A percentile compares a stretch with the other conserved stretches of the same genome.
Conservation (phyloP, 2,888 invertebrate species). For the Rosalia funebris region DNA sequence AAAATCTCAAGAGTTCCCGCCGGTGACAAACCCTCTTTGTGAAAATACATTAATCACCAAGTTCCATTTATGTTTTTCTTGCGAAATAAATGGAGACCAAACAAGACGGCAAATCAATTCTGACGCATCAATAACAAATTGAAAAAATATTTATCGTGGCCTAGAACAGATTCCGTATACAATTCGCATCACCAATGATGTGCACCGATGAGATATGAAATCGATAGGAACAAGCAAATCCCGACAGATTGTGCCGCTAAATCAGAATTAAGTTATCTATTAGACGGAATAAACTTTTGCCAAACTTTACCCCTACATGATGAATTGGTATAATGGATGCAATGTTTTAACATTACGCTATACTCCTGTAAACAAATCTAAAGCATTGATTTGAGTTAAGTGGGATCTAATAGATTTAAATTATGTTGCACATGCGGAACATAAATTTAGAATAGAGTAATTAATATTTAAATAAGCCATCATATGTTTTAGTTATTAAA, state of each 20-base stretch:
- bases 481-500: no score
- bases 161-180: not conserved
- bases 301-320: not conserved
- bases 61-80: slow-evolving; percentile 1
- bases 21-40: slow-evolving; percentile 5
- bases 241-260: not conserved
- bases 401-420: no score
- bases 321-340: not conserved
- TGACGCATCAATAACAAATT: not conserved
- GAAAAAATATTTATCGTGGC: not conserved
- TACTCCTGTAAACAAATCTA: not conserved
- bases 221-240: not conserved
- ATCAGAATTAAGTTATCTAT: not conserved
- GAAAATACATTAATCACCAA: slow-evolving; percentile 1
- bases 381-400: no score
- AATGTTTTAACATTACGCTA: not conserved
- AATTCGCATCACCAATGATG: not conserved
- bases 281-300: not conserved
- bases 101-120: slow-evolving; percentile 7
- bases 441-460: no score
- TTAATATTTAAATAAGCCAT: no score
- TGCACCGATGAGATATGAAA: not conserved
- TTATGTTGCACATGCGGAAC: no score
- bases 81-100: not conserved
- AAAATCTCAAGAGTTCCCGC: not conserved